Conservation (phyloP, 2,888 invertebrate genomes). For the Callyntrura sp. region DNA sequence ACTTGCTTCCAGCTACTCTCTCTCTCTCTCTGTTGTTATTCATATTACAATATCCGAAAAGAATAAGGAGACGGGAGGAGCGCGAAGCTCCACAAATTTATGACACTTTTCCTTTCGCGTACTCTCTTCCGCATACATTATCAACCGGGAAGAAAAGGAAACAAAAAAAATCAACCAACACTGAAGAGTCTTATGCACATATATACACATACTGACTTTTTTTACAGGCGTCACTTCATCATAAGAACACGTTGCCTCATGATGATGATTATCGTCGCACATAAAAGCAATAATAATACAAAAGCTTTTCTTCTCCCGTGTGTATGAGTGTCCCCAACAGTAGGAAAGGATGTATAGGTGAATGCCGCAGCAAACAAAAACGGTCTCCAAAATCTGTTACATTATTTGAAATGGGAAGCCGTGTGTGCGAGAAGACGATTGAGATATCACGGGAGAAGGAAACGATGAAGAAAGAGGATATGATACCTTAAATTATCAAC, state of each 20-base stretch:
- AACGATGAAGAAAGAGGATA: background rate
- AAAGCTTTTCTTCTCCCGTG: constrained; percentile 61
- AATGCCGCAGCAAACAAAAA: constrained; percentile 49
- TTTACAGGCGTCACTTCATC: too few relatives aligned
- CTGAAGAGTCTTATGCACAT: background rate
- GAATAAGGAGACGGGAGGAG: constrained; percentile 48
- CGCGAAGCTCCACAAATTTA: constrained; percentile 82
- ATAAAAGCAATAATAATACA: constrained; percentile 31
- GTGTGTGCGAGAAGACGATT: constrained; percentile 33
- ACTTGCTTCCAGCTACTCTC: too few relatives aligned
- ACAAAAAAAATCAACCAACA: constrained; percentile 19
- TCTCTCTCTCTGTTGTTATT: background rate
- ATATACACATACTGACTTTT: constrained; percentile 7
- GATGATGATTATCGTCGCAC: constrained; percentile 21
- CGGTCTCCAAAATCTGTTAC: constrained; percentile 43
- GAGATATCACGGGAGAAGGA: background rate
- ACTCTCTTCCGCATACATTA: constrained; percentile 83
- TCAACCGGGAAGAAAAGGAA: constrained; percentile 70
- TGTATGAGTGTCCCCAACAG: background rate
- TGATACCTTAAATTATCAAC: constrained; percentile 62
- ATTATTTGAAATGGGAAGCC: constrained; percentile 9
- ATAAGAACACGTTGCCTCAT: constrained; percentile 21
- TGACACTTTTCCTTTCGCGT: constrained; percentile 84
- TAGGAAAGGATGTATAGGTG: background rate
- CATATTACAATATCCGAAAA: constrained; percentile 5